Evolutionary conservation across 2,888 invertebrate genomes (phyloP), one percentile per base, ranked within the genome.

Genomic region (Ariolimax columbianus): DNA sequence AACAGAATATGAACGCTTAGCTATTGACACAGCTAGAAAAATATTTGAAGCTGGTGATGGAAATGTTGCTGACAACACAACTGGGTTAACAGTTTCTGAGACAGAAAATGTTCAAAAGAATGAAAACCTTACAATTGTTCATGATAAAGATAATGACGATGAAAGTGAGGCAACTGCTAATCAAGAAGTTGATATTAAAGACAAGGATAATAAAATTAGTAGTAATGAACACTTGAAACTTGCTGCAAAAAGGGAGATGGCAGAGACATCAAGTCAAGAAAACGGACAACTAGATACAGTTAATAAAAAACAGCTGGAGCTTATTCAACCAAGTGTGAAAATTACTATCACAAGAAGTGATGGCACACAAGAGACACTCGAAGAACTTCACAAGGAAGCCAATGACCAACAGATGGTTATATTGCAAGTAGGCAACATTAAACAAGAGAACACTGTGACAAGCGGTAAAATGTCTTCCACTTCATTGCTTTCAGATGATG

Each of bases 1-100:
- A 33, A 70, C 82, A 38, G 59, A 85, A 55, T 70, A 43, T 68
- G 82, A 82, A 38, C 43, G 68, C 9, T 23, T 85, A n/a, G 85
- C 82, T 33, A 72, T 70, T 7, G 33, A 72, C 51, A 70, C 70
- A 9, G 72, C 68, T 17, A 75, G 11, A 75, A 84, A 72, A 51
- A 17, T 78, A 7, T 43, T 66, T 30, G 47, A 38, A 51, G 66
- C 47, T 66, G 47, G 68, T 11, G 11, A 43, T 26, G 82, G 73
- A 1, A 23, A 33, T 38, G 36, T 11, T 33, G 38, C 9, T 26
- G 73, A 75, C 3, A 66, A 79, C 17, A 26, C 38, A 40, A 72
- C 38, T 43, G 40, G 6, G 1, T 7, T 40, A 72, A n/a, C 43
- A 43, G 70, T 33, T 23, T 26, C 4, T 0, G 36, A 59, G 17